Conservation (phyloP, 1,140 invertebrate genomes). For the Anoplolepis gracilipes region DNA sequence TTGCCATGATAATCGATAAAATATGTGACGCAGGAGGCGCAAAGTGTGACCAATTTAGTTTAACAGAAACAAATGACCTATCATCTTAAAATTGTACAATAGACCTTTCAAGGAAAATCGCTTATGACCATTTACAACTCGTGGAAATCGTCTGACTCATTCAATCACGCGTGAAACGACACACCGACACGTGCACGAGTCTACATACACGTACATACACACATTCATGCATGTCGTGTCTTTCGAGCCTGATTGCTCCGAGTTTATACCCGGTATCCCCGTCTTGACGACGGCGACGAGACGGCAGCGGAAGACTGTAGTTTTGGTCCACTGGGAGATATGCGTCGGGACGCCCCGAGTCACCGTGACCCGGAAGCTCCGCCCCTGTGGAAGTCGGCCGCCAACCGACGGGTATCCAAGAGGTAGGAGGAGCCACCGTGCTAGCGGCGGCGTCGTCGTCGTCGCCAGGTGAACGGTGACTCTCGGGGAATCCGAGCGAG, state of each 20-base stretch:
- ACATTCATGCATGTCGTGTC: neutral
- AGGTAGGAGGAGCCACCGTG: constrained; percentile 81
- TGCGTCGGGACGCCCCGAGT: constrained; percentile 81
- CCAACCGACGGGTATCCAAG: constrained; percentile 79
- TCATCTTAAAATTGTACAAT: neutral
- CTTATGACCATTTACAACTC: too few relatives aligned
- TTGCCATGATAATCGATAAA: too few relatives aligned
- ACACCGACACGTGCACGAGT: too few relatives aligned
- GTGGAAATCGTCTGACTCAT: too few relatives aligned
- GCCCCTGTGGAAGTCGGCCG: constrained; percentile 81
- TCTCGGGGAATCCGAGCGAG: constrained; percentile 34
- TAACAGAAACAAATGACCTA: neutral
- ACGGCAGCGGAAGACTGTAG: constrained; percentile 23
- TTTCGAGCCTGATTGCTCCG: neutral
- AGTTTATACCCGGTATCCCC: neutral
- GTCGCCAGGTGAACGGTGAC: constrained; percentile 75
- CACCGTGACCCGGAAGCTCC: constrained; percentile 79
- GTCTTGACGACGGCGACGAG: constrained; percentile 34
- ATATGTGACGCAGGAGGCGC: too few relatives aligned
- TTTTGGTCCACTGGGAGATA: constrained; percentile 44
- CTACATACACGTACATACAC: too few relatives aligned
- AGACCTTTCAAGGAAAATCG: too few relatives aligned
- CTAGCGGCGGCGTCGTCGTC: constrained; percentile 43
- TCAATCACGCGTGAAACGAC: too few relatives aligned
- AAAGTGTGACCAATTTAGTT: too few relatives aligned